Base-by-base conservation (phyloP, 2,888 invertebrate species). In the Pseudanteris insignis region DNA sequence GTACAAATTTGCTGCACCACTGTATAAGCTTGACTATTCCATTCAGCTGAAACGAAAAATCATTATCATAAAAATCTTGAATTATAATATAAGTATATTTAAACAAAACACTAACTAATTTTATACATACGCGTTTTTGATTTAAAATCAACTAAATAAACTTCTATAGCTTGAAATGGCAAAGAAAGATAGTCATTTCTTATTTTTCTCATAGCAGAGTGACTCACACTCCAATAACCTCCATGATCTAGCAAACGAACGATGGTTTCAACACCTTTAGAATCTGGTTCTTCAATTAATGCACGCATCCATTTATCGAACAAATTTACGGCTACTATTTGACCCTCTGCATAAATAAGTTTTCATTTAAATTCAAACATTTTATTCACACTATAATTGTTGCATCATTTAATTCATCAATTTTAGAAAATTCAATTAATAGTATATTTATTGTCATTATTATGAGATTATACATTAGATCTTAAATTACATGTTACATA, bases 211-310 rank as follows among this genome's bases (percentile, higher is more conserved):
- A 98, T 86, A 67, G 87, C 85, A 48, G 86, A 84, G 68, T 89
- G 89, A 70, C 88, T 87, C 47, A 96, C 86, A 55, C 86, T 86
- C 73, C 89, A 87, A 81, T 91, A 98, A 40, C 98, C 98, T 37
- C 99, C 99, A 73, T 94, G 94, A 83, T 99, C 99, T 40, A 98
- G 88, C 78, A 94, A 89, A 81, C 91, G 91, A 50, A 96, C 89
- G 65, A 93, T 86, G 69, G 91, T 90, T 29, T 86, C 86, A 70
- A 88, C 86, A 33, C 85, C 86, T 41, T 88, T 87, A 62, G 86
- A 86, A 63, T 89, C 88, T 25, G 87, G 74, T 36, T 65, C 60
- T 25, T 73, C 75, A 2, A 80, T 62, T 8, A 50, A 66, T 14
- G 74, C 77, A 50, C 79, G 71, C 9, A 74, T 75, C 98, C 98